Percentiles rank a stretch among this genome's conserved stretches.
Evolutionary conservation across 64 coral and sea anemone genomes (phyloP).

Genomic region (Catalaphyllia jardinei): DNA sequence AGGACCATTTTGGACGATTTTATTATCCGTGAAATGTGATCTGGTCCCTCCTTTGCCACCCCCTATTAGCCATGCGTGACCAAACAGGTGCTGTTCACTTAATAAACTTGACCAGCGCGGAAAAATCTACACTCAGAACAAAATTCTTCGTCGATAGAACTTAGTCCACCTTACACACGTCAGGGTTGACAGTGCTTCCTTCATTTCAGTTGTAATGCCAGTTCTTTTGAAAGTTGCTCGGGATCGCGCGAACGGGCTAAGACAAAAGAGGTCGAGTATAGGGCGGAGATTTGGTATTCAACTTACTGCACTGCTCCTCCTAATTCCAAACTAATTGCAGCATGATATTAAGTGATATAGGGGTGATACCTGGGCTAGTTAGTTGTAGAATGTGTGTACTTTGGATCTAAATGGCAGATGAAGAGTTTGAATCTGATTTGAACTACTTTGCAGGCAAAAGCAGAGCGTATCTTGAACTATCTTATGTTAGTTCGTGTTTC

Average conservation of each 20-base stretch:
- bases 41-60: background rate
- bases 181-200: background rate
- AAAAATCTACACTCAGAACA: no score
- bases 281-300: conserved; percentile 29
- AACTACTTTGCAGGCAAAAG: no score
- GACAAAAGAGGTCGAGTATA: background rate
- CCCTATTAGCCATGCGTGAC: background rate
- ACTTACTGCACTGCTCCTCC: conserved; percentile 9
- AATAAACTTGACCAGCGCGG: no score
- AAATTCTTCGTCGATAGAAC: no score
- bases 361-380: background rate
- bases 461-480: no score
- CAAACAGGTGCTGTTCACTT: background rate
- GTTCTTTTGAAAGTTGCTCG: background rate
- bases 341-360: no score
- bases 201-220: background rate
- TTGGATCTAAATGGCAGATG: background rate
- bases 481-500: no score
- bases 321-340: conserved; percentile 11
- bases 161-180: no score
- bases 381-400: background rate
- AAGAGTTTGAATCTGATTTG: no score
- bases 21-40: background rate
- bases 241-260: background rate
- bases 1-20: background rate